These are phyloP conservation scores for Zophobas atratus DNA, from an alignment of 1,140 invertebrate genomes.

Conservation along the genomic window DNA sequence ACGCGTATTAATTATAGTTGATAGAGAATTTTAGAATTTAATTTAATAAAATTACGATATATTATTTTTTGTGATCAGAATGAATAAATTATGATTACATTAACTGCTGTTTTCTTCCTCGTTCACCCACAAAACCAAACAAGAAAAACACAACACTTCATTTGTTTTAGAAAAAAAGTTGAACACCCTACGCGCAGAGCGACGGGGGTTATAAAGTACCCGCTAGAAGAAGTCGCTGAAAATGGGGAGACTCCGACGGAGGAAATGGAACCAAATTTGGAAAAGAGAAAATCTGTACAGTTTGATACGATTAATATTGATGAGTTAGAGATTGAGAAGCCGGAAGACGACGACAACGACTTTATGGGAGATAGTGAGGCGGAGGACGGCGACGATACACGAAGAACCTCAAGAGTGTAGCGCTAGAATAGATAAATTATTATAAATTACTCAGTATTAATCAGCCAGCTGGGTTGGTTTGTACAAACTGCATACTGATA, in stretches of 20 bases:
- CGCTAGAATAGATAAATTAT: too few species aligned
- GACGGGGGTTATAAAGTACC: constrained; percentile 37
- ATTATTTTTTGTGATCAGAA: constrained; percentile 42
- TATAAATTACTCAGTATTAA: too few species aligned
- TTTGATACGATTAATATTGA: constrained; percentile 60
- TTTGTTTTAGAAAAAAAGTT: constrained; percentile 16
- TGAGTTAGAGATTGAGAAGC: constrained; percentile 54
- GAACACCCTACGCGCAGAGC: constrained; percentile 14
- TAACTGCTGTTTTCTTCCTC: background rate
- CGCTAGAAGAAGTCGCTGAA: constrained; percentile 35
- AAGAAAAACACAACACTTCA: background rate
- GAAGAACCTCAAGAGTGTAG: background rate
- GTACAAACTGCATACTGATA: too few species aligned
- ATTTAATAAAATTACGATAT: background rate
- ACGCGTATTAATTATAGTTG: constrained; percentile 2
- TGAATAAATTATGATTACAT: constrained; percentile 16
- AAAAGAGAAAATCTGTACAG: constrained; percentile 63
- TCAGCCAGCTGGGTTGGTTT: too few species aligned
- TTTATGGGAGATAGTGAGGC: background rate
- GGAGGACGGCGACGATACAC: background rate
- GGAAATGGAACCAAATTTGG: constrained; percentile 31
- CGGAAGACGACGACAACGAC: constrained; percentile 22
- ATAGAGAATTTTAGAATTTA: background rate
- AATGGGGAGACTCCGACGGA: constrained; percentile 2
- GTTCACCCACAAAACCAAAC: background rate